Evolutionary conservation across 2,888 invertebrate species (phyloP), one percentile per base, ranked within the genome.

Genomic region (Spisula subtruncata): DNA sequence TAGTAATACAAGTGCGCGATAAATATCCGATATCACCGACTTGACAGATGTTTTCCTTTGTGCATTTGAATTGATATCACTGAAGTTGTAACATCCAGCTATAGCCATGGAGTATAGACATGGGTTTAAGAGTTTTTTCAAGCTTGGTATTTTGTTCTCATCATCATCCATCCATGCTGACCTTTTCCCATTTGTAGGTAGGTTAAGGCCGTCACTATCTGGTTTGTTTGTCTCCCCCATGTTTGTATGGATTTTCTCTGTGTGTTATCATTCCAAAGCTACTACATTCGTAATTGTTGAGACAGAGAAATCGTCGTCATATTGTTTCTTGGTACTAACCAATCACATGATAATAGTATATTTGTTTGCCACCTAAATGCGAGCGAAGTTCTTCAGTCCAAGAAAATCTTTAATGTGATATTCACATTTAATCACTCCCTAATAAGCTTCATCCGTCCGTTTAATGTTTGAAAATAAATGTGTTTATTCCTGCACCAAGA

Each of bases 21-120:
- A 88, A 12, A 75, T 29, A 12, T n/a, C 25, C 0, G 88, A 88
- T 12, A 85, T 1, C 16, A 82, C 75, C 20, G 46, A 46, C n/a
- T 85, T 81, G 14, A 71, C 56, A 6, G 41, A 29, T 25, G 20
- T 48, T 25, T 54, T 48, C 66, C 25, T 41, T 32, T 54, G 71
- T 0, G 16, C 14, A 16, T 12, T 48, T 48, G 20, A 1, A 18
- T 32, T 46, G 20, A 89, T 60, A 75, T 89, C 81, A 46, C 81
- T 81, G 29, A 89, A 89, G 51, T 81, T 89, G 75, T 87, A 86
- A 71, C 81, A 81, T 1, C 89, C 89, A 48, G 60, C 46, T 10
- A 87, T 10, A 20, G 89, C 87, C 75, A 89, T 18, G 32, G n/a
- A 54, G 32, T 81, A 51, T 16, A 89, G 71, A 29, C 87, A 80